Evolutionary conservation across 2,113 vertebrate species (phyloP).

Genomic region (Colossoma macropomum): DNA sequence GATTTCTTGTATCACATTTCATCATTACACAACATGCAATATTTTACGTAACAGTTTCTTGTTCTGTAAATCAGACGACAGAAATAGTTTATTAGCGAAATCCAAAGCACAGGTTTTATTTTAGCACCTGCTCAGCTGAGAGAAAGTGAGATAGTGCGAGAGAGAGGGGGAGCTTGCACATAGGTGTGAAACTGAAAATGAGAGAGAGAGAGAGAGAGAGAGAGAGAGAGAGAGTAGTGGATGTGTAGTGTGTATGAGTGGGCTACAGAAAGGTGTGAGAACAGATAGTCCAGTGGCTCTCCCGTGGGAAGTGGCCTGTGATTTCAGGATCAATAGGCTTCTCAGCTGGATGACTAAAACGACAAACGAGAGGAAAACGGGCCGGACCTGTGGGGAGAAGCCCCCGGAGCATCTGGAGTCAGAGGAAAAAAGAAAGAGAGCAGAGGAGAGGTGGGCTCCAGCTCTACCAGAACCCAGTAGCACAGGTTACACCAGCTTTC

Average conservation of each 20-base stretch:
- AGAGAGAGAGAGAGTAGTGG: background rate
- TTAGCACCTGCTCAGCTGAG: background rate
- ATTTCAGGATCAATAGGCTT: constrained; percentile 44
- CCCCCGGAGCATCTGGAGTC: background rate
- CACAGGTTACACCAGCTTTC: background rate
- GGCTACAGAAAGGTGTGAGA: constrained; percentile 30
- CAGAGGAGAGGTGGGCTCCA: background rate
- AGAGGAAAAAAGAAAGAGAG: background rate
- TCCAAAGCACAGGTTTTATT: background rate
- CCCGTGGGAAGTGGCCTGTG: constrained; percentile 30
- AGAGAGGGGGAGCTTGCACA: background rate
- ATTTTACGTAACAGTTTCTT: background rate
- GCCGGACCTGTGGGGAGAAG: constrained; percentile 14
- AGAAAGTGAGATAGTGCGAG: background rate
- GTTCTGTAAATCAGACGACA: background rate
- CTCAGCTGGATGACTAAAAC: constrained; percentile 28
- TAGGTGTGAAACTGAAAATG: background rate
- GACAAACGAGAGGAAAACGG: constrained; percentile 25
- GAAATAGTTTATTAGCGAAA: constrained; percentile 6
- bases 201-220: background rate
- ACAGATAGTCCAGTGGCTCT: constrained; percentile 25
- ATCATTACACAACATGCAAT: too few relatives aligned
- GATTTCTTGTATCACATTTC: too few relatives aligned
- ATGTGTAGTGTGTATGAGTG: background rate
- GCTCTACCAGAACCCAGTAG: background rate